Conservation (phyloP, 2,797 vertebrate genomes). For the Sciurus vulgaris region DNA sequence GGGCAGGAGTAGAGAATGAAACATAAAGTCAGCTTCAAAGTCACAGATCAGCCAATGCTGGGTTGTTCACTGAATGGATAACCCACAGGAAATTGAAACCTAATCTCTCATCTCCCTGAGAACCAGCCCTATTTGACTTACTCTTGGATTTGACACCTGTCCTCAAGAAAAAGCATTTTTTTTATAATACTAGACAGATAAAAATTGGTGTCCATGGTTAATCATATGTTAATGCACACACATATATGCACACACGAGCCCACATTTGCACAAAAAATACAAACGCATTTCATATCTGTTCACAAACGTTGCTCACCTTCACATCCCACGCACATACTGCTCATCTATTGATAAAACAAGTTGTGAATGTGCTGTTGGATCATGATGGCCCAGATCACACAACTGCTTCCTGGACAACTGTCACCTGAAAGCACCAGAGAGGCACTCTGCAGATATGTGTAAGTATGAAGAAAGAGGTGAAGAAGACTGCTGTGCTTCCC, state of each 20-base stretch:
- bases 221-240: not conserved
- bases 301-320: not conserved
- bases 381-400: not conserved
- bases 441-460: not conserved
- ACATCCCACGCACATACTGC: not conserved
- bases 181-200: not conserved
- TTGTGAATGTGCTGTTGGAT: not conserved
- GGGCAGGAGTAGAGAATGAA: not conserved
- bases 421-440: not conserved
- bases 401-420: not conserved
- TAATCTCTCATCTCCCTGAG: not conserved
- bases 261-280: not conserved
- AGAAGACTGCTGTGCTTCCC: not conserved
- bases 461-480: not conserved
- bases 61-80: not conserved
- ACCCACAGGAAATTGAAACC: not conserved
- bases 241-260: too few species aligned
- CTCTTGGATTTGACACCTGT: not conserved
- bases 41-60: not conserved
- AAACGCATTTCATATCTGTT: not conserved
- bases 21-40: slow-evolving; percentile 4
- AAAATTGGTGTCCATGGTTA: not conserved
- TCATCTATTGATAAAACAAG: not conserved
- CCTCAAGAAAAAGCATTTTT: not conserved
- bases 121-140: not conserved